Evolutionary conservation across 2,888 invertebrate species (phyloP), one percentile per base, ranked within the genome.

Genomic region (Ophion costatus): DNA sequence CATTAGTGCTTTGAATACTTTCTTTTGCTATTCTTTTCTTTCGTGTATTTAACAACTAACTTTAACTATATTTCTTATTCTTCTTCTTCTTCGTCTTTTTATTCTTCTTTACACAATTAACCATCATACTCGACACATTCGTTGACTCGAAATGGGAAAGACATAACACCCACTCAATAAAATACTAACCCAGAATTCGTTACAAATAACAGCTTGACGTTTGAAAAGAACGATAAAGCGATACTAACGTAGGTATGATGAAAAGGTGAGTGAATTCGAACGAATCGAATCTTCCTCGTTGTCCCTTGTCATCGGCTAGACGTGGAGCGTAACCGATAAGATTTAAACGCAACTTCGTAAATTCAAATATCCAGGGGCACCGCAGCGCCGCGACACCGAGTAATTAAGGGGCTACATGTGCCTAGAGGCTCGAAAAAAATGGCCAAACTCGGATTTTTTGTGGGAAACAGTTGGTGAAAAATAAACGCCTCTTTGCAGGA

Each of bases 131-230:
- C 69, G 67, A 61, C 66, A 67, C 80, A 77, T 59, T 82, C 82
- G 85, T 85, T 80, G 82, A 82, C 73, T 77, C 83, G 82, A 85
- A 86, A 83, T 85, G 87, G 87, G 87, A 86, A 84, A 87, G 87
- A 82, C 87, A 79, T 82, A 85, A 87, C 86, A 87, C 87, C 85
- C 83, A 73, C 75, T 63, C 33, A 66, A 59, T 45, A 2, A 80
- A 75, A 57, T 22, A 24, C 22, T 84, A 42, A 69, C 64, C 29
- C 24, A 22, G 9, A 61, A 70, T 71, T 59, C 45, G 45, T 57
- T 22, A 59, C 24, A 22, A 77, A 74, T 63, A 70, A 82, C 6
- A 70, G 29, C 22, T 83, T 67, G 61, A 80, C 74, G n/a, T 20
- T 56, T 4, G 51, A 70, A 70, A 78, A 82, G 69, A 77, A 70